Evolutionary conservation across 2,797 vertebrate species (phyloP).

Genomic region (Etheostoma nigrum): DNA sequence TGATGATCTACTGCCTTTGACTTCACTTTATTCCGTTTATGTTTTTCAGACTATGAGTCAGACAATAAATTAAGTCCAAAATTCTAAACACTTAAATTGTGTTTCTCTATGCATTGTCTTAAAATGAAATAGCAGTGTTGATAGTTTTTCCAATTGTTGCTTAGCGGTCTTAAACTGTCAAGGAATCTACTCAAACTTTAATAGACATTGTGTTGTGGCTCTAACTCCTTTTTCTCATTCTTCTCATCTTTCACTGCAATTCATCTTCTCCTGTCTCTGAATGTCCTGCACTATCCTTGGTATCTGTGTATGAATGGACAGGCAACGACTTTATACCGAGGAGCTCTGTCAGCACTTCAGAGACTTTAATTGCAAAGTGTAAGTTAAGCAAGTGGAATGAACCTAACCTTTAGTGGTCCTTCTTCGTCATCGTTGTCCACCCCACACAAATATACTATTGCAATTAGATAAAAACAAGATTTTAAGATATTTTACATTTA

Average conservation of each 20-base stretch:
- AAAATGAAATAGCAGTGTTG: not conserved
- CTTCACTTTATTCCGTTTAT: not conserved
- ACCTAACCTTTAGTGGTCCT: not conserved
- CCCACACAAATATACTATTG: not conserved
- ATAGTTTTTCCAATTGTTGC: too few relatives aligned
- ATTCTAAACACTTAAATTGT: not conserved
- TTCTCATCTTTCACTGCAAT: slow-evolving; percentile 18
- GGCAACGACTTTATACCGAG: slow-evolving; percentile 48
- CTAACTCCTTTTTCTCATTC: slow-evolving; percentile 6
- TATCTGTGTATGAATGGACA: slow-evolving; percentile 40
- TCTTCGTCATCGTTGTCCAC: not conserved
- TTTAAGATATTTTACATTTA: not conserved
- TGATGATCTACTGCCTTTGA: not conserved
- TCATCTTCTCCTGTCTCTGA: slow-evolving; percentile 38
- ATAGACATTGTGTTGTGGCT: not conserved
- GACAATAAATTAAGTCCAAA: not conserved
- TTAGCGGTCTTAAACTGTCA: not conserved
- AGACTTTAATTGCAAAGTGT: slow-evolving; percentile 40
- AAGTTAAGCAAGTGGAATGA: slow-evolving; percentile 35
- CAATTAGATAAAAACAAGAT: not conserved
- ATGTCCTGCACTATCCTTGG: slow-evolving; percentile 35
- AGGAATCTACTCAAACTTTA: not conserved
- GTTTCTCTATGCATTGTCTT: not conserved
- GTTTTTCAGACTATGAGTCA: not conserved
- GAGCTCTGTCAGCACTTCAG: slow-evolving; percentile 52